phyloP scores from a whole-genome alignment of 2,113 vertebrate genomes.

The Suncus etruscus region DNA sequence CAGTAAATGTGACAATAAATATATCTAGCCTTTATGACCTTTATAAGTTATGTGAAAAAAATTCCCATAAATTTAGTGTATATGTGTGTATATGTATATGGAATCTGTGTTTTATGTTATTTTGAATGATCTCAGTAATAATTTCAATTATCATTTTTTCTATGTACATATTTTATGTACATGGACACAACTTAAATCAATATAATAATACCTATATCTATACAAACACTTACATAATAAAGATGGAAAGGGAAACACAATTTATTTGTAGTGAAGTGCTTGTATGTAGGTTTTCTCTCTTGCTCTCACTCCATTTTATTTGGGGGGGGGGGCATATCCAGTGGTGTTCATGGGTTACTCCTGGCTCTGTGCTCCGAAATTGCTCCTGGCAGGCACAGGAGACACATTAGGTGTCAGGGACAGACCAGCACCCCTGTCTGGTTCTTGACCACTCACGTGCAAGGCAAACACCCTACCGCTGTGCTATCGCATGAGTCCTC shows the following conservation, averaged over 20 bases:
- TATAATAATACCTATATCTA: not conserved
- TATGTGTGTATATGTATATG: too few relatives aligned
- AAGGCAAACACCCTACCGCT: too few relatives aligned
- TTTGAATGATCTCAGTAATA: not conserved
- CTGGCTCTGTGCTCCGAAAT: too few relatives aligned
- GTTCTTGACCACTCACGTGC: too few relatives aligned
- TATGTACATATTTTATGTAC: not conserved
- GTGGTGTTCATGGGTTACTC: too few relatives aligned
- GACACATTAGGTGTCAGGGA: too few relatives aligned
- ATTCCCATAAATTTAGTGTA: not conserved
- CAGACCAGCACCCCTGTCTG: too few relatives aligned
- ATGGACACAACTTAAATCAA: not conserved
- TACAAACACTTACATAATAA: not conserved
- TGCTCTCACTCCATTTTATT: not conserved
- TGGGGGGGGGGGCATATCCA: too few relatives aligned
- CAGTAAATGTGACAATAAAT: slow-evolving; percentile 67
- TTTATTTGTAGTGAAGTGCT: slow-evolving; percentile 39
- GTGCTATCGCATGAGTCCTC: too few relatives aligned
- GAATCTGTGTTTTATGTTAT: not conserved
- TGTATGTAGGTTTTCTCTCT: not conserved
- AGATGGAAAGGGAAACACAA: not conserved
- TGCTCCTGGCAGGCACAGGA: too few relatives aligned
- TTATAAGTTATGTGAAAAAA: slow-evolving; percentile 32
- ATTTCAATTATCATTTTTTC: too few relatives aligned
- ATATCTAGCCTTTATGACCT: not conserved